Evolutionary conservation across 2,797 vertebrate genomes (phyloP).

Genomic region (Telmatherina bonti): DNA sequence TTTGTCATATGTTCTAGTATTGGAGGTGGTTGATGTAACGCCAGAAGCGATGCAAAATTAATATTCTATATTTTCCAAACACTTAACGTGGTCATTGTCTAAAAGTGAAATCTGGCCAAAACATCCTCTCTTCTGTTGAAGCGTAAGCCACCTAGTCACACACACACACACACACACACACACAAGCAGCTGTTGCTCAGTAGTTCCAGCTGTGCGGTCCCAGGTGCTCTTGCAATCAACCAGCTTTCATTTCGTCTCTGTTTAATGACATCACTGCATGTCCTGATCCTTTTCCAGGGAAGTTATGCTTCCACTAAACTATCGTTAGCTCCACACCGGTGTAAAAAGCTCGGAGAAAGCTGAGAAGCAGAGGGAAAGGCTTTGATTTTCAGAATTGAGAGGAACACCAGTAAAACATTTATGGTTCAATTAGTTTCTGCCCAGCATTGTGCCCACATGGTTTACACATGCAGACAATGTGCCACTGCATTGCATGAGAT

Average conservation of each 20-base stretch:
- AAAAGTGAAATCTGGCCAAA: slow-evolving; percentile 30
- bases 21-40: too few species aligned
- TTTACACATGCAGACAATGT: slow-evolving; percentile 62
- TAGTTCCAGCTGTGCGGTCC: slow-evolving; percentile 73
- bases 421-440: slow-evolving; percentile 69
- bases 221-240: slow-evolving; percentile 63
- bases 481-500: slow-evolving; percentile 41
- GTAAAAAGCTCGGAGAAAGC: slow-evolving; percentile 51
- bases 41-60: too few species aligned
- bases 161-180: slow-evolving; percentile 5
- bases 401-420: slow-evolving; percentile 74
- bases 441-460: slow-evolving; percentile 64
- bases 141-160: slow-evolving; percentile 20
- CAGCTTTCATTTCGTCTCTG: slow-evolving; percentile 61
- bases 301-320: slow-evolving; percentile 63
- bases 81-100: too few species aligned
- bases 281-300: slow-evolving; percentile 59
- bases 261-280: slow-evolving; percentile 72
- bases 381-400: slow-evolving; percentile 63
- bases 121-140: slow-evolving; percentile 36
- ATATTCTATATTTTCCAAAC: too few species aligned
- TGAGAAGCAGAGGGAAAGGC: slow-evolving; percentile 41
- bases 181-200: slow-evolving; percentile 70
- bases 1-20: too few species aligned
- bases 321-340: slow-evolving; percentile 41